These are phyloP conservation scores for Odontocolon sp. DNA, from an alignment of 2,888 invertebrate genomes.

Conservation along the genomic window DNA sequence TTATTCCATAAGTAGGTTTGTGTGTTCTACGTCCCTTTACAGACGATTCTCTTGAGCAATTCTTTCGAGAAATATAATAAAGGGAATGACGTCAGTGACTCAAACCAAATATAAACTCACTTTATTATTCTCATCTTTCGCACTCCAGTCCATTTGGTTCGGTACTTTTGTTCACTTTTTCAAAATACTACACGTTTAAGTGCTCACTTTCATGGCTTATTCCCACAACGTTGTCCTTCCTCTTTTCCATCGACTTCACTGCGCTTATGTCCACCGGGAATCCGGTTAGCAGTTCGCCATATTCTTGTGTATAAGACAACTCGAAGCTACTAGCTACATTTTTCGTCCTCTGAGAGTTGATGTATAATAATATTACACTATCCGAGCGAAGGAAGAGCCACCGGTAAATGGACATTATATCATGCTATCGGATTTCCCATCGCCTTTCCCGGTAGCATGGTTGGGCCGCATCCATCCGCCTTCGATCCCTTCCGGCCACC, in stretches of 20 bases:
- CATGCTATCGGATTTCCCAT: slow-evolving; percentile 10
- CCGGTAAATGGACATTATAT: background rate
- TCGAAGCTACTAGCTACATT: background rate
- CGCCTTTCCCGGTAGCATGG: slow-evolving; percentile 5
- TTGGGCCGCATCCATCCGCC: background rate
- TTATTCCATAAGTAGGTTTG: no score
- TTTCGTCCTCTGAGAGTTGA: background rate
- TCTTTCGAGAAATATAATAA: no score
- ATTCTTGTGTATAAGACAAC: background rate
- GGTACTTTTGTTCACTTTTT: no score
- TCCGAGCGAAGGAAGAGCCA: background rate
- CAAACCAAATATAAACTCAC: no score
- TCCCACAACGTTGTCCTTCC: background rate
- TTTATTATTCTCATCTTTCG: no score
- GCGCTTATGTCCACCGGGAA: background rate
- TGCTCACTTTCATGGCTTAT: background rate
- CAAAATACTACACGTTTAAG: background rate
- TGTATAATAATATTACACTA: background rate
- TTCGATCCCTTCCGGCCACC: background rate
- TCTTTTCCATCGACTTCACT: background rate
- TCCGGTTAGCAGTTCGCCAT: background rate
- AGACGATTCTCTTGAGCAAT: no score
- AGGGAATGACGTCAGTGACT: no score
- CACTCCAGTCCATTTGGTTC: no score
- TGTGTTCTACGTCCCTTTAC: no score